Conservation (phyloP, 2,113 vertebrate genomes). For the Neolamprologus devosi region DNA sequence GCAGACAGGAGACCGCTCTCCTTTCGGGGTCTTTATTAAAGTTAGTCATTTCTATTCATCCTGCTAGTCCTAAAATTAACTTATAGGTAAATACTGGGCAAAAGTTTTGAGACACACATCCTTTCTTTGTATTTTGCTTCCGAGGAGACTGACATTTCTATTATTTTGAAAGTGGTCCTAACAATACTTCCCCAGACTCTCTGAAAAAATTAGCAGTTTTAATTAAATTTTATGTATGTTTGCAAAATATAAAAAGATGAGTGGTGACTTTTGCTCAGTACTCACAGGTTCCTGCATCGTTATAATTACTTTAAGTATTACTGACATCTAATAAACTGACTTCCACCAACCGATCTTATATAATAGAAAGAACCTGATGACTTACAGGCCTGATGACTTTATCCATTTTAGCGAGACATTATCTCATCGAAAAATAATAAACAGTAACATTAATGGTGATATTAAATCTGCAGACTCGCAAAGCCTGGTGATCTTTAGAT, state of each 20-base stretch:
- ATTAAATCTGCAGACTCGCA: not conserved
- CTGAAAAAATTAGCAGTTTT: not conserved
- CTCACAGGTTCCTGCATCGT: not conserved
- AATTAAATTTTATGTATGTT: not conserved
- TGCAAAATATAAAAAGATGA: not conserved
- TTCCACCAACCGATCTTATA: not conserved
- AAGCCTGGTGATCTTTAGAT: slow-evolving; percentile 69
- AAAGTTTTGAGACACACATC: not conserved
- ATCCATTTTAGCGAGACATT: slow-evolving; percentile 81
- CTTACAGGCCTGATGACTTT: slow-evolving; percentile 77
- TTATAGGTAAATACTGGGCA: not conserved
- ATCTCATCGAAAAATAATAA: not conserved
- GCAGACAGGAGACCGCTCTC: not conserved
- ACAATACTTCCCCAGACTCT: not conserved
- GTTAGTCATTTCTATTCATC: not conserved
- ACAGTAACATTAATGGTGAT: not conserved
- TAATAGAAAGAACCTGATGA: not conserved
- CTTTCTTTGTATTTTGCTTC: not conserved
- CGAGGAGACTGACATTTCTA: not conserved
- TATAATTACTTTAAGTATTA: not conserved
- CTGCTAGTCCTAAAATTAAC: not conserved
- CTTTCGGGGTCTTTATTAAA: not conserved
- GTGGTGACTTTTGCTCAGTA: not conserved
- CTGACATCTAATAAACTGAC: slow-evolving; percentile 74
- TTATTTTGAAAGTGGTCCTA: not conserved